These are phyloP conservation scores for Hyles vespertilio DNA, from an alignment of 1,140 invertebrate genomes.

Conservation along the genomic window DNA sequence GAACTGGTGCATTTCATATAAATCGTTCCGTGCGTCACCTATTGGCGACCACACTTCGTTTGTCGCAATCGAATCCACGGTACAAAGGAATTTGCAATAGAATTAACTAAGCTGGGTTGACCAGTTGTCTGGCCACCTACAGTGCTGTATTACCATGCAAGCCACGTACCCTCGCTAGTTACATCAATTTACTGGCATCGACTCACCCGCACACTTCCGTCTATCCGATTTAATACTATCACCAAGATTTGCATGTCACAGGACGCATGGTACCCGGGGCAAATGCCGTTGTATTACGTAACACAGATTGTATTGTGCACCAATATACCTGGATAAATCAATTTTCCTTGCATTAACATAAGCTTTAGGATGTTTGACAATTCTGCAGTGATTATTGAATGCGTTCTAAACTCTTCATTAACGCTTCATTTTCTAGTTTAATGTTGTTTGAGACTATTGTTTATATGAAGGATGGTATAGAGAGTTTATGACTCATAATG, in stretches of 20 bases:
- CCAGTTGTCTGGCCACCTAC: conserved; percentile 20
- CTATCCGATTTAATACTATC: conserved; percentile 65
- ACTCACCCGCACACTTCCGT: conserved; percentile 43
- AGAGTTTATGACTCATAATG: too few relatives aligned
- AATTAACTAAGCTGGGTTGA: conserved; percentile 45
- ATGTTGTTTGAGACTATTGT: background rate
- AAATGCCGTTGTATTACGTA: conserved; percentile 45
- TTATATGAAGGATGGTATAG: too few relatives aligned
- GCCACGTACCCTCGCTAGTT: conserved; percentile 45
- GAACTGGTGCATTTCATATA: too few relatives aligned
- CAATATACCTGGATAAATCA: conserved; percentile 56
- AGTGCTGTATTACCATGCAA: conserved; percentile 30
- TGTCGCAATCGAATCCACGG: conserved; percentile 33
- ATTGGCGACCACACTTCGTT: conserved; percentile 23
- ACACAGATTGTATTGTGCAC: conserved; percentile 42
- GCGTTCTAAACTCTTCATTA: background rate
- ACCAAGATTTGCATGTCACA: conserved; percentile 71
- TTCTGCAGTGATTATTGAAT: background rate
- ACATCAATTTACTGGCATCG: conserved; percentile 55
- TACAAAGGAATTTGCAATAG: conserved; percentile 51
- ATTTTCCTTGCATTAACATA: conserved; percentile 46
- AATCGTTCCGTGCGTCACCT: too few relatives aligned
- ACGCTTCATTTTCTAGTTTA: background rate
- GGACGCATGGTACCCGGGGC: conserved; percentile 46
- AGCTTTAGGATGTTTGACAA: conserved; percentile 11